Percentiles rank a stretch among this genome's conserved stretches.
phyloP scores from a whole-genome alignment of 2,888 invertebrate species.

The Furcula furcula region DNA sequence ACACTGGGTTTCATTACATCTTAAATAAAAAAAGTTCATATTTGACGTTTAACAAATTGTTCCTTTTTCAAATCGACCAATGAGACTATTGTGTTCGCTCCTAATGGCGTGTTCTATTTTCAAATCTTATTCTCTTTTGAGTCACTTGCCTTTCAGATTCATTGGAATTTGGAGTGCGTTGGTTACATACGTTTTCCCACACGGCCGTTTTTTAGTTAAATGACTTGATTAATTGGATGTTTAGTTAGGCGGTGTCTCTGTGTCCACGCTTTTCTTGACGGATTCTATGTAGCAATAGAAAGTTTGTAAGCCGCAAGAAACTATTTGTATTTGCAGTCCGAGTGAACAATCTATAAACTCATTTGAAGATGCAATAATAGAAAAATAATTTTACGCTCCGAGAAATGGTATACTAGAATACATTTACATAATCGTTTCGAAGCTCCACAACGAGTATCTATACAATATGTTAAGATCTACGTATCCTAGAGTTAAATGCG shows the following conservation, averaged over 20 bases:
- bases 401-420: no score
- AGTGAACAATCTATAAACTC: no score
- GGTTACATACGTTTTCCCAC: constrained; percentile 74
- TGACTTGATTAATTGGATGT: constrained; percentile 77
- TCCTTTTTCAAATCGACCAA: constrained; percentile 82
- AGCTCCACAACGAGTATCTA: no score
- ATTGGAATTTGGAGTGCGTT: constrained; percentile 80
- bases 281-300: constrained; percentile 1
- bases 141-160: constrained; percentile 77
- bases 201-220: constrained; percentile 74
- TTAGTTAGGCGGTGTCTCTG: constrained; percentile 38
- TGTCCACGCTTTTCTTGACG: constrained; percentile 2
- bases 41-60: constrained; percentile 82
- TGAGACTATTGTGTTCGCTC: constrained; percentile 79
- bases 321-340: neutral
- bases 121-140: constrained; percentile 81
- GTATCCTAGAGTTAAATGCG: no score
- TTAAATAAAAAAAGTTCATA: constrained; percentile 78
- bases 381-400: no score
- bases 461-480: no score
- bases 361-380: no score
- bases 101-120: constrained; percentile 81
- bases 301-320: constrained; percentile 2
- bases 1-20: constrained; percentile 76
- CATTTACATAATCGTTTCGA: no score